phyloP scores from a whole-genome alignment of 2,888 invertebrate genomes.

The Cryptocephalus primarius region DNA sequence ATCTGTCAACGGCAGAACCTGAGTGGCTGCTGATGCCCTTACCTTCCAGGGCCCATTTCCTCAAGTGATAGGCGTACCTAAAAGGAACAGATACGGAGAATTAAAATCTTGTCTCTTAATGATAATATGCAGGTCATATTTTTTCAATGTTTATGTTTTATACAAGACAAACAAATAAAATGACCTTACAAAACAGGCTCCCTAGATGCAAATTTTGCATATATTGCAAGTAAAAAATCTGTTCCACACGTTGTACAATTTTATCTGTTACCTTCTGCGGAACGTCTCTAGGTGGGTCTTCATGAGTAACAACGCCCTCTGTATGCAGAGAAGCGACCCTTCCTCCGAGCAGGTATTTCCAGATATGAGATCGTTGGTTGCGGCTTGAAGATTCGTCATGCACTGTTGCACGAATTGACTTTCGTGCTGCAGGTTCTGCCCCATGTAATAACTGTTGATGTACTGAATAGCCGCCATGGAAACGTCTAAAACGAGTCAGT shows the following conservation, averaged over 20 bases:
- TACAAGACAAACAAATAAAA: not conserved
- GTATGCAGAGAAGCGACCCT: slow-evolving; percentile 76
- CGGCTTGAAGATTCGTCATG: slow-evolving; percentile 82
- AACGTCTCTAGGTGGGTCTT: slow-evolving; percentile 93
- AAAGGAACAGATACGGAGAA: not conserved
- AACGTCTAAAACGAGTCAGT: slow-evolving; percentile 49
- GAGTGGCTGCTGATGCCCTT: slow-evolving; percentile 70
- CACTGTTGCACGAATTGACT: slow-evolving; percentile 88
- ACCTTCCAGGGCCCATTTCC: slow-evolving; percentile 81
- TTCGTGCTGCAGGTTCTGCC: slow-evolving; percentile 80
- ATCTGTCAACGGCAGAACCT: slow-evolving; percentile 46
- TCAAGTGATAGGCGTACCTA: slow-evolving; percentile 77
- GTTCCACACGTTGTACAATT: not conserved
- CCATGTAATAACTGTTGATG: slow-evolving; percentile 89
- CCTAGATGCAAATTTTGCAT: too few species aligned
- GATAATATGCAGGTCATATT: too few species aligned
- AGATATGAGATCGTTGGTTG: slow-evolving; percentile 56
- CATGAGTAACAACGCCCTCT: slow-evolving; percentile 74
- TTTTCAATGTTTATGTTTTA: not conserved
- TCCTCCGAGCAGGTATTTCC: slow-evolving; percentile 48
- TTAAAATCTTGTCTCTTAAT: too few species aligned
- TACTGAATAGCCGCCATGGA: slow-evolving; percentile 92
- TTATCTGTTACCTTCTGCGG: slow-evolving; percentile 49
- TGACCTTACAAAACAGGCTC: not conserved
- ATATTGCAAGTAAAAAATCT: too few species aligned